phyloP scores from a whole-genome alignment of 2,113 vertebrate species.

The Perca flavescens region DNA sequence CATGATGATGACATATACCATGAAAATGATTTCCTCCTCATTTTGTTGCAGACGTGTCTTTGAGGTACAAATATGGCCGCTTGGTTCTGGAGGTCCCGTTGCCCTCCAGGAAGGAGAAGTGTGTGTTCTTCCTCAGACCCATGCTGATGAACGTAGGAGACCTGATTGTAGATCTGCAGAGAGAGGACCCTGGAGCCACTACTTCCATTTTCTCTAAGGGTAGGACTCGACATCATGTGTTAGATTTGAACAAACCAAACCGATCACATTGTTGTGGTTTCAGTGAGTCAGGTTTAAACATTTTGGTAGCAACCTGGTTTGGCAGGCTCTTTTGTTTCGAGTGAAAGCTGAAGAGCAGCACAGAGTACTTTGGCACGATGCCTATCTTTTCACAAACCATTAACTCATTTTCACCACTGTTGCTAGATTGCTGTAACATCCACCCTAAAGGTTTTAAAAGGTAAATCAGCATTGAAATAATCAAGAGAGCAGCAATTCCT shows the following conservation, averaged over 20 bases:
- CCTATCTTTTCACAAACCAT: not conserved
- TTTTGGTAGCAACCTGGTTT: not conserved
- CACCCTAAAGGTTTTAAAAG: too few species aligned
- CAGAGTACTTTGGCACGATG: not conserved
- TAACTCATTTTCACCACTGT: not conserved
- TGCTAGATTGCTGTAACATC: too few species aligned
- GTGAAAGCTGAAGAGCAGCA: not conserved
- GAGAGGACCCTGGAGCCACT: slow-evolving; percentile 89
- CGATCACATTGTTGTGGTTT: not conserved
- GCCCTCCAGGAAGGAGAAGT: slow-evolving; percentile 92
- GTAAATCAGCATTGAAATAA: too few species aligned
- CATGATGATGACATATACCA: not conserved
- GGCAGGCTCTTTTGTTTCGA: not conserved
- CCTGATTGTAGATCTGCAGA: slow-evolving; percentile 87
- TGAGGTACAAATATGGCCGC: slow-evolving; percentile 89
- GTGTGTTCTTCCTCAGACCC: slow-evolving; percentile 90
- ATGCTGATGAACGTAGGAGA: slow-evolving; percentile 87
- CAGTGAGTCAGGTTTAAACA: not conserved
- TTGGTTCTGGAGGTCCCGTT: slow-evolving; percentile 89
- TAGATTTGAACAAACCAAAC: not conserved
- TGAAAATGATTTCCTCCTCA: not conserved
- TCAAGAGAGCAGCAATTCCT: not conserved
- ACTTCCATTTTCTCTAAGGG: slow-evolving; percentile 84
- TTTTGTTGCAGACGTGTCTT: slow-evolving; percentile 80
- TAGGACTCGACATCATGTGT: slow-evolving; percentile 38